phyloP scores from a whole-genome alignment of 35 echinoderm and acorn worm genomes.

The Anneissia japonica region DNA sequence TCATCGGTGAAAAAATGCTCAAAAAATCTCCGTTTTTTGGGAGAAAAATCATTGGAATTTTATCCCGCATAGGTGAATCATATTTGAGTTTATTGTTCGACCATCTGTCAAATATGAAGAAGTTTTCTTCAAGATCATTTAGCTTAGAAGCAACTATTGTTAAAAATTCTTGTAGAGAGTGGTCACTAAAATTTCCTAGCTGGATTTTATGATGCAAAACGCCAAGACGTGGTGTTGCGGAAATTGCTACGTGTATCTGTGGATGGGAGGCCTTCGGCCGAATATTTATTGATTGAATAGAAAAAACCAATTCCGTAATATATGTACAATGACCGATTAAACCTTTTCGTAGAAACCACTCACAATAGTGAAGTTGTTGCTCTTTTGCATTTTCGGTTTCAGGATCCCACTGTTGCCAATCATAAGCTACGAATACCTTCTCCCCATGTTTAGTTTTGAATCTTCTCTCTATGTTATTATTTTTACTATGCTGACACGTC shows the following conservation, averaged over 20 bases:
- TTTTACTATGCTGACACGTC: neutral
- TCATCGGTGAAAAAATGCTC: neutral
- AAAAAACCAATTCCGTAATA: neutral
- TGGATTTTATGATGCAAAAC: neutral
- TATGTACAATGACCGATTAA: neutral
- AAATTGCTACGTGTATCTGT: neutral
- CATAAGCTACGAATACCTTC: neutral
- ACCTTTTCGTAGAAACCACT: neutral
- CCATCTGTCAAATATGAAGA: neutral
- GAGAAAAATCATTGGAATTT: neutral
- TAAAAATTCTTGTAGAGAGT: neutral
- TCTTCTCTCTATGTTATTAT: neutral
- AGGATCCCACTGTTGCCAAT: neutral
- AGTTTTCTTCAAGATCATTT: neutral
- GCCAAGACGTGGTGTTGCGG: neutral
- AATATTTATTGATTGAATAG: neutral
- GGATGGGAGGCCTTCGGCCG: neutral
- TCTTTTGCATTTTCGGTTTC: neutral
- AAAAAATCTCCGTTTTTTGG: neutral
- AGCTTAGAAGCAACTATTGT: neutral
- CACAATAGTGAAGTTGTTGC: neutral
- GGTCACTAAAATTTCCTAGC: neutral
- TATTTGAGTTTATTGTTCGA: neutral
- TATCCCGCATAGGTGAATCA: neutral
- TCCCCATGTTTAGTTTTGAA: neutral